Evolutionary conservation across 2,113 vertebrate genomes (phyloP).

Genomic region (Pseudolaguvia tuberculata): DNA sequence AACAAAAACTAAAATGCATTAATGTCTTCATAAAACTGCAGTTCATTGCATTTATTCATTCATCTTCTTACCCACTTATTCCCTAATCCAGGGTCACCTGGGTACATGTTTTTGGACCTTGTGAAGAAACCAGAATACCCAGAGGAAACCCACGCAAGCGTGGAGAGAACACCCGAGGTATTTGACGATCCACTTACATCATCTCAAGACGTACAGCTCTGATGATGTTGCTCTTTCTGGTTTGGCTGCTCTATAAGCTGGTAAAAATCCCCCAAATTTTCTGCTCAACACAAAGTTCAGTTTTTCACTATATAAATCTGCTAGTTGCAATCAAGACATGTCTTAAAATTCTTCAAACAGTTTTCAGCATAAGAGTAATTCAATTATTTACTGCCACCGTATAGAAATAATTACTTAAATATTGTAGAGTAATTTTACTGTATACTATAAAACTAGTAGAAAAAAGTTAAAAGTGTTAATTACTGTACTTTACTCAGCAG

Average conservation of each 20-base stretch:
- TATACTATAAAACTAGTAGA: no score
- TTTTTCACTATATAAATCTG: not conserved
- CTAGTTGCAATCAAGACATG: not conserved
- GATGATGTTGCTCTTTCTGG: not conserved
- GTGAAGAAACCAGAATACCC: no score
- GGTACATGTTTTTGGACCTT: no score
- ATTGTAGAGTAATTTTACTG: no score
- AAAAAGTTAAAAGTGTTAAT: no score
- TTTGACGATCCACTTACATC: not conserved
- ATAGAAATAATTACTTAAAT: no score
- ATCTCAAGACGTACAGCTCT: not conserved
- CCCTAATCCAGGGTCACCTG: no score
- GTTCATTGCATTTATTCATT: not conserved
- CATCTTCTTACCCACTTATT: no score
- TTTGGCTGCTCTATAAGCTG: no score
- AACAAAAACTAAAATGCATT: not conserved
- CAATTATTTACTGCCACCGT: not conserved
- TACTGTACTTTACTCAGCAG: no score
- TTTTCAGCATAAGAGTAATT: not conserved
- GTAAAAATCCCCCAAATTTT: not conserved
- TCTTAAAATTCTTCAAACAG: no score
- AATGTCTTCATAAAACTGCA: not conserved
- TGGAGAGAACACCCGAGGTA: not conserved
- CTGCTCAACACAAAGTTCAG: not conserved
- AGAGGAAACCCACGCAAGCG: no score